Conservation (phyloP, 2,113 vertebrate species). For the Hemibagrus wyckioides region DNA sequence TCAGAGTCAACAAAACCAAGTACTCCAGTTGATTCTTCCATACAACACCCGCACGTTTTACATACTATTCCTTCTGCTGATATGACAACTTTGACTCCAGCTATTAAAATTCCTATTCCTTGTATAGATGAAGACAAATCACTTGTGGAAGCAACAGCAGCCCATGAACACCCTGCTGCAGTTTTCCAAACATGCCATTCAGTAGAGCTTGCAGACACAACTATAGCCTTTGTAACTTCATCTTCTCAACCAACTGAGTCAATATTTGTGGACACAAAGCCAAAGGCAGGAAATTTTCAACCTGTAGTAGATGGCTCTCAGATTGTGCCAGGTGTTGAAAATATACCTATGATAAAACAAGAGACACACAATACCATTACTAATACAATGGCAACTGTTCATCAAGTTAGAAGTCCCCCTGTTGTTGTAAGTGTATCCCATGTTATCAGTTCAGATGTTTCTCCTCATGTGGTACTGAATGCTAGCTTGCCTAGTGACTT, state of each 20-base stretch:
- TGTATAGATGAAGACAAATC: neutral
- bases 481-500: constrained; percentile 55
- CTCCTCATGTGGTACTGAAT: constrained; percentile 7
- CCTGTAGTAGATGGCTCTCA: constrained; percentile 56
- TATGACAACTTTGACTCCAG: neutral
- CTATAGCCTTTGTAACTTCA: constrained; percentile 39
- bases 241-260: constrained; percentile 63
- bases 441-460: constrained; percentile 35
- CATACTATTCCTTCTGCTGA: neutral
- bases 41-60: neutral
- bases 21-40: neutral
- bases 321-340: constrained; percentile 69
- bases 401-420: constrained; percentile 64
- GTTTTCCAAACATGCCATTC: constrained; percentile 51
- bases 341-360: constrained; percentile 50
- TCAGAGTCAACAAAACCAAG: constrained; percentile 3
- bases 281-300: constrained; percentile 62
- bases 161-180: neutral
- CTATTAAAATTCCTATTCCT: constrained; percentile 21
- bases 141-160: neutral
- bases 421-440: constrained; percentile 41
- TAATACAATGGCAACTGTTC: constrained; percentile 54
- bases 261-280: constrained; percentile 68
- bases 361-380: constrained; percentile 43
- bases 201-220: constrained; percentile 48